Evolutionary conservation across 1,140 invertebrate genomes (phyloP).

Genomic region (Lineus longissimus): DNA sequence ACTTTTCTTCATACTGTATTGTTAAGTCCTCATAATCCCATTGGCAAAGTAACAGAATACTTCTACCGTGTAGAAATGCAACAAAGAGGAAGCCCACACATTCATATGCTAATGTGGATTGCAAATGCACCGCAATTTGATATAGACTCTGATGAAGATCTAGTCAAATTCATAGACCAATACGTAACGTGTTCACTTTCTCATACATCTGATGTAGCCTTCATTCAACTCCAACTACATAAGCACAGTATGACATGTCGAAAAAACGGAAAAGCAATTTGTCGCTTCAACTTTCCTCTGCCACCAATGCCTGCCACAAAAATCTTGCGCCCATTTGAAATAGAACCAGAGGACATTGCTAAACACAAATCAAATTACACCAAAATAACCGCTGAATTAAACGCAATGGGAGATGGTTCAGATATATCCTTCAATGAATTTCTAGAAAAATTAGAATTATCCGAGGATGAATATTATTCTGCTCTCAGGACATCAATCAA

Average conservation of each 20-base stretch:
- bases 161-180: constrained; percentile 3
- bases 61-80: constrained; percentile 22
- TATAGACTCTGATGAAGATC: background rate
- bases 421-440: background rate
- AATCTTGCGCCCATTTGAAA: background rate
- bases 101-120: constrained; percentile 21
- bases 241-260: constrained; percentile 1
- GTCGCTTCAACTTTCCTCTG: constrained; percentile 2
- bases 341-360: background rate
- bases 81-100: constrained; percentile 18
- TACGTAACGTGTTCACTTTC: background rate
- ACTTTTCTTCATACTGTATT: too few species aligned
- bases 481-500: constrained; percentile 5
- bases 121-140: background rate
- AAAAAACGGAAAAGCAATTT: constrained; percentile 6
- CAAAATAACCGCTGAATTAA: constrained; percentile 8
- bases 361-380: background rate
- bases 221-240: background rate
- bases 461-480: constrained; percentile 6
- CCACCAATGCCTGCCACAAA: constrained; percentile 1
- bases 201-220: background rate
- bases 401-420: background rate
- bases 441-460: background rate
- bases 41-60: constrained; percentile 16
- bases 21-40: constrained; percentile 3